Conservation (phyloP, 2,797 vertebrate genomes). For the Heterohyrax brucei region DNA sequence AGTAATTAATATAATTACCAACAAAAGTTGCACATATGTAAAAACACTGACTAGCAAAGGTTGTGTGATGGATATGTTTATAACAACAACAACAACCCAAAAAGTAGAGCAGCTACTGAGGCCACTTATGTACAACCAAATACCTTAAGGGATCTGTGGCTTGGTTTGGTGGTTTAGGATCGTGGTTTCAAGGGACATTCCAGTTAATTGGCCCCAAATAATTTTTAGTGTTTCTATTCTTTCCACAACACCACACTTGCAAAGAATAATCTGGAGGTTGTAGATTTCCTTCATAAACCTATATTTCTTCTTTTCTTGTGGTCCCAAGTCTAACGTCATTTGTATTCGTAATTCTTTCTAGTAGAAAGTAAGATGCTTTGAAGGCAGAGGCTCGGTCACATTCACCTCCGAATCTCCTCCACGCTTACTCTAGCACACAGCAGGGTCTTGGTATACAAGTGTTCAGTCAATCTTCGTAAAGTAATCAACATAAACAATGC, state of each 20-base stretch:
- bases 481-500: not conserved
- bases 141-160: not conserved
- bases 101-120: not conserved
- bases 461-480: slow-evolving; percentile 37
- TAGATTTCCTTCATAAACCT: not conserved
- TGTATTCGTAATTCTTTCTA: not conserved
- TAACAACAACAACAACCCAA: not conserved
- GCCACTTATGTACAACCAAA: not conserved
- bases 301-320: not conserved
- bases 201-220: not conserved
- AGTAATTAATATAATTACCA: not conserved
- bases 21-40: not conserved
- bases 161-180: not conserved
- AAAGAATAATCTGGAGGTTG: not conserved
- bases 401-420: not conserved
- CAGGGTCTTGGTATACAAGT: not conserved
- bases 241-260: not conserved
- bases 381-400: not conserved
- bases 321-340: not conserved
- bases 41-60: not conserved
- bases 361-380: slow-evolving; percentile 30
- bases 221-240: not conserved
- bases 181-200: not conserved
- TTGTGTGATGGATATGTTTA: not conserved
- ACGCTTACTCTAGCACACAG: not conserved